A percentile compares a stretch with the other conserved stretches of the same genome.
Evolutionary conservation across 2,797 vertebrate species (phyloP).

Genomic region (Toxotes lorentzi): DNA sequence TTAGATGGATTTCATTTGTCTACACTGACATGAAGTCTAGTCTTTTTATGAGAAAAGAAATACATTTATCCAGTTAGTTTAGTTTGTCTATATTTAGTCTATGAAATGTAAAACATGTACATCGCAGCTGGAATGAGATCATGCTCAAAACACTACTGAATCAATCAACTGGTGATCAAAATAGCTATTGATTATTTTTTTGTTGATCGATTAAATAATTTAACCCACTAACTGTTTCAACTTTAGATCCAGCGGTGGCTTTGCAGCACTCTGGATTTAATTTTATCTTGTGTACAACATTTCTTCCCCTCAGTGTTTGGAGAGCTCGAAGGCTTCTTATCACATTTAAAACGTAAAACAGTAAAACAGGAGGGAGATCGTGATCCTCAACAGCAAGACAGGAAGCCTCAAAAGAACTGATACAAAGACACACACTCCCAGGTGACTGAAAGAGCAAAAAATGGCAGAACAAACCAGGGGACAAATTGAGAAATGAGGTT

Average conservation of each 20-base stretch:
- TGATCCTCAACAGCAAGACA: conserved; percentile 18
- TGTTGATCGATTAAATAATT: too few relatives aligned
- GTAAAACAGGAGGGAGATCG: conserved; percentile 26
- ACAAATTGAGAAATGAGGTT: conserved; percentile 80
- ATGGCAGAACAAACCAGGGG: conserved; percentile 56
- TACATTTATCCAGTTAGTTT: not conserved
- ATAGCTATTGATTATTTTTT: not conserved
- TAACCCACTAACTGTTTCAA: not conserved
- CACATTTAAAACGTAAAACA: conserved; percentile 1
- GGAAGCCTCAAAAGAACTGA: conserved; percentile 36
- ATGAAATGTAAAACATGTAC: too few relatives aligned
- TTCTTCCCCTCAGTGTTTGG: not conserved
- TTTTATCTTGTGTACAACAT: not conserved
- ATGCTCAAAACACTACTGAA: too few relatives aligned
- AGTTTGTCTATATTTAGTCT: too few relatives aligned
- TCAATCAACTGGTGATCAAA: too few relatives aligned
- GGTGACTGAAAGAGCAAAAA: conserved; percentile 66
- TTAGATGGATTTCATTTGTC: conserved; percentile 20
- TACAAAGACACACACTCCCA: conserved; percentile 49
- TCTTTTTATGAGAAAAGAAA: not conserved
- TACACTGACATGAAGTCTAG: too few relatives aligned
- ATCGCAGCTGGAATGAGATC: too few relatives aligned
- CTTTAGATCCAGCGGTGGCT: not conserved
- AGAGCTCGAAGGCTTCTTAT: not conserved
- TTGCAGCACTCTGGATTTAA: not conserved